Conservation (phyloP, 2,888 invertebrate genomes). For the Epistrophe eligans region DNA sequence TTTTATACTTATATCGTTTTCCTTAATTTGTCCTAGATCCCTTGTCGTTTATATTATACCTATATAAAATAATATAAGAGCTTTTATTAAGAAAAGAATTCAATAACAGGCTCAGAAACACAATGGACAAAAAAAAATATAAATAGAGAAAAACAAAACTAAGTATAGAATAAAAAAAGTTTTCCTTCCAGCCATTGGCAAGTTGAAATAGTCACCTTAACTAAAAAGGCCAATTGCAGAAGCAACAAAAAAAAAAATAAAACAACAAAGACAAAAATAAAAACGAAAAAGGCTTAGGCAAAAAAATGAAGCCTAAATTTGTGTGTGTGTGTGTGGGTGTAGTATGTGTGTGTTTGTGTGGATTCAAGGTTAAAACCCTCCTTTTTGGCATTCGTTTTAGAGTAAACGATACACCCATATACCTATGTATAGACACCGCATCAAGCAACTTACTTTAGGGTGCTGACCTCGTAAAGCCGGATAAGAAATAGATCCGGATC, state of each 20-base stretch:
- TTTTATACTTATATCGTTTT: conserved; percentile 43
- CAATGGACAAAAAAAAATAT: conserved; percentile 4
- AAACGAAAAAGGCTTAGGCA: conserved; percentile 17
- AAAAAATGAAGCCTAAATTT: neutral
- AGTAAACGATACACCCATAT: conserved; percentile 4
- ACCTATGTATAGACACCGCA: neutral
- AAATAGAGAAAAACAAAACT: conserved; percentile 6
- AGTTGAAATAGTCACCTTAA: conserved; percentile 63
- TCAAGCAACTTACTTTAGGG: neutral
- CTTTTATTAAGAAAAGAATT: conserved; percentile 19
- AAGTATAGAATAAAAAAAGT: conserved; percentile 8
- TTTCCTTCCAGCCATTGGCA: conserved; percentile 39
- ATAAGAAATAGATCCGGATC: conserved; percentile 57
- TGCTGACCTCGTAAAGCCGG: conserved; percentile 52
- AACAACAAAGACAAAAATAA: conserved; percentile 16
- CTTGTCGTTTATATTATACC: conserved; percentile 29
- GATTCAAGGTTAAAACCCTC: conserved; percentile 63
- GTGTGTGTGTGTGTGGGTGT: neutral
- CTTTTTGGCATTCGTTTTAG: conserved; percentile 29
- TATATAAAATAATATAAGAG: conserved; percentile 35
- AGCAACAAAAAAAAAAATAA: conserved; percentile 5
- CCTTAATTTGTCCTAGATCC: conserved; percentile 46
- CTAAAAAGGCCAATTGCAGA: conserved; percentile 54
- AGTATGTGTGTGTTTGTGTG: neutral
- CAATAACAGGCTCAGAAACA: conserved; percentile 37